Evolutionary conservation across 1,140 invertebrate genomes (phyloP), one percentile per base, ranked within the genome.

Genomic region (Apolygus lucorum): DNA sequence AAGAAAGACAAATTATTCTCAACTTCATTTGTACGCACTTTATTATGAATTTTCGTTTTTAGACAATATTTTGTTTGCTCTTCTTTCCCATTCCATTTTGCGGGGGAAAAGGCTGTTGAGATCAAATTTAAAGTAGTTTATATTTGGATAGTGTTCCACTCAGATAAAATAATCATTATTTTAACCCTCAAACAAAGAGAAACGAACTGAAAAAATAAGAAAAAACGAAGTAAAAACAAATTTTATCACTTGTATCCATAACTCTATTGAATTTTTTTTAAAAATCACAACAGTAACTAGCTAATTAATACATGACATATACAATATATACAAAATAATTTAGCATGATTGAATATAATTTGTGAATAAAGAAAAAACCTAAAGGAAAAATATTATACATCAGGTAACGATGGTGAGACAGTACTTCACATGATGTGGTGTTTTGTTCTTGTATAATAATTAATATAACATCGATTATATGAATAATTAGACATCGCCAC

Each of bases 311-410:
- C 34, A 42, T 17, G 34, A 59, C 52, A 70, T 70, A 27, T 67
- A 70, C 69, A 70, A 34, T 71, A 71, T 71, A 65, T 71, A 71
- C 70, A 71, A 68, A 68, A 71, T 68, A 71, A 68, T 68, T 71
- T 68, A 71, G 70, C 22, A 63, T 68, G 64, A 11, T 14, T 24
- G 22, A 59, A 28, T 63, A 8, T 17, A 11, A 69, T 65, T 27
- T 69, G 29, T 24, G n/a, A 63, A 71, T 62, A 21, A 28, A 24
- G 24, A 68, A 71, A 21, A 62, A 71, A 66, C 2, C 49, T 62
- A 71, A 67, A 59, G 4, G 4, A 59, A 59, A 59, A 59, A 59
- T 11, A 14, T 13, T 11, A 59, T 13, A 65, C 14, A 70, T 71
- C 66, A 71, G 67, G 70, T 68, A 68, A 71, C 67, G 52, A 71